Conservation (phyloP, 2,888 invertebrate species). For the Hirtodrosophila duncani region DNA sequence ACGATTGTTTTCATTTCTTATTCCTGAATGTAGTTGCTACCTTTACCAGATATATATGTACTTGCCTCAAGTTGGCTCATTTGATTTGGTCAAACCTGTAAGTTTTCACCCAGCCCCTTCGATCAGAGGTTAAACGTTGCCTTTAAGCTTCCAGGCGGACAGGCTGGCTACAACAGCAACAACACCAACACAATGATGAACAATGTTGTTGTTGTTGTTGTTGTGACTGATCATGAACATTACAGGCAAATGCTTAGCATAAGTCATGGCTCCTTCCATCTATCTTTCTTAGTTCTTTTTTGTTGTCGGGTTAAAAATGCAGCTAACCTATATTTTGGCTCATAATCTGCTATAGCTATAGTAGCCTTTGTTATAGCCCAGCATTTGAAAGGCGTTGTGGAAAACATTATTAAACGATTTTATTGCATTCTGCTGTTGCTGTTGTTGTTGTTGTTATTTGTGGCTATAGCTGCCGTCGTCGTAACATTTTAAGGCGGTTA, state of each 20-base stretch:
- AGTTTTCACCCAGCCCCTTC: slow-evolving; percentile 36
- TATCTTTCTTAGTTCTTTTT: neutral
- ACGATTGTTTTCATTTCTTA: too few relatives aligned
- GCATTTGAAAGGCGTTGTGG: slow-evolving; percentile 69
- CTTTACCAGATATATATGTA: too few relatives aligned
- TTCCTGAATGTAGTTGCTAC: too few relatives aligned
- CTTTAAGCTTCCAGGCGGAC: slow-evolving; percentile 35
- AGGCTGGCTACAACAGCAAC: slow-evolving; percentile 33
- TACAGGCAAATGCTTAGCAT: slow-evolving; percentile 32
- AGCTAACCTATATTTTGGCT: slow-evolving; percentile 71
- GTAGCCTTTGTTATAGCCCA: slow-evolving; percentile 30
- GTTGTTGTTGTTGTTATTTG: slow-evolving; percentile 12
- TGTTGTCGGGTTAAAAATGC: slow-evolving; percentile 35
- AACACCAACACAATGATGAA: slow-evolving; percentile 26
- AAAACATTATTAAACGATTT: slow-evolving; percentile 74
- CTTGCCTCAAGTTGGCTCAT: neutral
- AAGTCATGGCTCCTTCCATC: slow-evolving; percentile 12
- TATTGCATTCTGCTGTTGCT: slow-evolving; percentile 54
- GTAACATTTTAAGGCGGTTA: slow-evolving; percentile 68
- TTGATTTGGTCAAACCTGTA: slow-evolving; percentile 40
- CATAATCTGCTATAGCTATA: slow-evolving; percentile 37
- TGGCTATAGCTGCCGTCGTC: slow-evolving; percentile 22
- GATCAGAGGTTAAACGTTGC: slow-evolving; percentile 65
- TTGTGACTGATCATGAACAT: slow-evolving; percentile 48
- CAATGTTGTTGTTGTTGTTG: too few relatives aligned